Evolutionary conservation across 2,888 invertebrate species (phyloP), one percentile per base, ranked within the genome.

Genomic region (Heliconius charithonia): DNA sequence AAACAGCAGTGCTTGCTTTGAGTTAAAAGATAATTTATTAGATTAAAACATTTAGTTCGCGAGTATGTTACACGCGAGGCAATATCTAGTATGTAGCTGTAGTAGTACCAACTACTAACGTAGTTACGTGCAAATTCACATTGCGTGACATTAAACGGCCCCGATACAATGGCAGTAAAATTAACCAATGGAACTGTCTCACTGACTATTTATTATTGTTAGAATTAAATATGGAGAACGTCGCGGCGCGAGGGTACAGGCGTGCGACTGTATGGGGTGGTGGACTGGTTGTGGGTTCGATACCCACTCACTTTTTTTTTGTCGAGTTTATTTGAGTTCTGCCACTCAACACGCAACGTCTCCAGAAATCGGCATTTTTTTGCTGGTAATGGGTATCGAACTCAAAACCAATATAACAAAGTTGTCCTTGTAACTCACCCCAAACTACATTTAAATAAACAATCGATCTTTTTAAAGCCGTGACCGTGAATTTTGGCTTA

Each of bases 111-210:
- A 37, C 37, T 37, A 37, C 37, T 37, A 37, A 37, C 37, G 37
- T 37, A 37, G 75, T 78, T 76, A 73, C 78, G 73, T 78, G 67
- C 78, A 66, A 77, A 67, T 76, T 59, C 76, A 72, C 77, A 75
- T 82, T 73, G 83, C 82, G 81, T 82, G 82, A 81, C 82, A 71
- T 70, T 75, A 59, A 59, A 67, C 66, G 77, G 70, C 75, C 63
- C 66, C 65, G 71, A 69, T 78, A 82, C 80, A 80, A 81, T 82
- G 69, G 77, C 62, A 79, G 41, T 76, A 71, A 71, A 79, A 79
- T 70, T 75, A 78, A 63, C 76, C 73, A 65, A 69, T 80, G 80
- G 75, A 66, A 70, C 75, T 84, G 83, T 84, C 84, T 85, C 83
- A 83, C 87, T 76, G 69, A 75, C 56, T 76, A 77, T 76, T 80